These are phyloP conservation scores for Trichonephila clavata DNA, from an alignment of 1,140 invertebrate species.

Conservation along the genomic window DNA sequence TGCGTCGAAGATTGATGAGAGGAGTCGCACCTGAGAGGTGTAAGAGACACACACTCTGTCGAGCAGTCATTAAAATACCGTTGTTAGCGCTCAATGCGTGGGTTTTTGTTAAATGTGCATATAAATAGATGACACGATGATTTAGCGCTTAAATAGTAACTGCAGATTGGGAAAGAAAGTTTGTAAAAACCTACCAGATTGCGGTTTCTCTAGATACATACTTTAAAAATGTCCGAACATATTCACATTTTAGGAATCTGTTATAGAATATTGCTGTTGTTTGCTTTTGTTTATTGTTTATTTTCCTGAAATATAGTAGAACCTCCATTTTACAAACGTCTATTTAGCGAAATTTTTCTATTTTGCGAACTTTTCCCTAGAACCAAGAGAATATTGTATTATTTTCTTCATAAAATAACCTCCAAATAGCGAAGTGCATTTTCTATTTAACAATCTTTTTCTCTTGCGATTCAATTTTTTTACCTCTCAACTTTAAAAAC, in stretches of 20 bases:
- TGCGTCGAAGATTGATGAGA: conserved; percentile 33
- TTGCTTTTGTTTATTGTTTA: too few species aligned
- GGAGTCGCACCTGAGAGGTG: conserved; percentile 18
- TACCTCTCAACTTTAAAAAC: too few species aligned
- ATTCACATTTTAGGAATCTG: background rate
- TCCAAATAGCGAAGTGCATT: too few species aligned
- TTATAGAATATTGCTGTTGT: background rate
- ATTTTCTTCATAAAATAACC: too few species aligned
- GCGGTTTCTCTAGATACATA: background rate
- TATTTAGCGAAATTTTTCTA: too few species aligned
- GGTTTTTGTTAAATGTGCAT: conserved; percentile 19
- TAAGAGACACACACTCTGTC: background rate
- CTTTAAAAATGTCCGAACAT: background rate
- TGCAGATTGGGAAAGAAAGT: background rate
- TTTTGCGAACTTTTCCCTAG: too few species aligned
- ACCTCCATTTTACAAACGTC: too few species aligned
- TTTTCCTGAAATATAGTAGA: too few species aligned
- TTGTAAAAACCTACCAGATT: background rate
- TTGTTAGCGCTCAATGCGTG: conserved; percentile 17
- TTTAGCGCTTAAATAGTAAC: conserved; percentile 19
- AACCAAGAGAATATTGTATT: too few species aligned
- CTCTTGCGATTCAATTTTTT: too few species aligned
- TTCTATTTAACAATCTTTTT: too few species aligned
- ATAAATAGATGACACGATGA: conserved; percentile 40
- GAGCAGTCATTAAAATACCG: conserved; percentile 52